Evolutionary conservation across 37 sponge, comb jelly and placozoan species (phyloP).

Genomic region (Lycopodina hypogea): DNA sequence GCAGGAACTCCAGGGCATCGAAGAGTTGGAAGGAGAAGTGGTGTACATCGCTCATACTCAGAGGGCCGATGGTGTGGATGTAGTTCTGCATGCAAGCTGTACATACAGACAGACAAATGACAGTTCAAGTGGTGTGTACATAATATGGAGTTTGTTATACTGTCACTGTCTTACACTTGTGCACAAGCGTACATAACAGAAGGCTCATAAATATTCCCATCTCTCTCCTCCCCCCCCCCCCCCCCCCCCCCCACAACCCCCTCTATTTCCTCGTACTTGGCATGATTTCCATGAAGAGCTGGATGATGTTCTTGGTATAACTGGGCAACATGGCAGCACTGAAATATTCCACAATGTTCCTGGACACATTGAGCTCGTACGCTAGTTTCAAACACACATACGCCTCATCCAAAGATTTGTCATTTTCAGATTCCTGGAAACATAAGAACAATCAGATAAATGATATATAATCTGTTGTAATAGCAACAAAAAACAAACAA

Average conservation of each 20-base stretch:
- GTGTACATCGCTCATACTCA: conserved; percentile 24
- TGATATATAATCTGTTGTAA: no score
- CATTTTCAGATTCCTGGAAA: conserved; percentile 18
- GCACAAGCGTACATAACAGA: background rate
- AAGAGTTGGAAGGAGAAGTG: conserved; percentile 61
- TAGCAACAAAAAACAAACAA: no score
- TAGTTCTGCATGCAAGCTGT: conserved; percentile 48
- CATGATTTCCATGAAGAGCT: conserved; percentile 65
- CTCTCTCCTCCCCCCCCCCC: background rate
- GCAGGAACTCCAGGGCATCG: conserved; percentile 66
- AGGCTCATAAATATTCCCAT: no score
- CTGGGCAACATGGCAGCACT: conserved; percentile 49
- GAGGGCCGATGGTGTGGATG: conserved; percentile 40
- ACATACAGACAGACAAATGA: background rate
- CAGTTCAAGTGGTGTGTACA: background rate
- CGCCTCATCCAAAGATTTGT: conserved; percentile 49
- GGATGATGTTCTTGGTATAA: background rate
- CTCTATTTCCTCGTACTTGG: conserved; percentile 20
- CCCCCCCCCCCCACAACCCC: background rate
- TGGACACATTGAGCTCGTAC: conserved; percentile 10
- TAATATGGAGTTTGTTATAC: background rate
- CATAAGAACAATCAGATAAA: background rate
- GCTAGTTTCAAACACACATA: conserved; percentile 47
- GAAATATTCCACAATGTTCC: conserved; percentile 56
- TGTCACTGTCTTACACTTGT: background rate